phyloP scores from a whole-genome alignment of 1,140 invertebrate genomes.

The Vanessa atalanta region DNA sequence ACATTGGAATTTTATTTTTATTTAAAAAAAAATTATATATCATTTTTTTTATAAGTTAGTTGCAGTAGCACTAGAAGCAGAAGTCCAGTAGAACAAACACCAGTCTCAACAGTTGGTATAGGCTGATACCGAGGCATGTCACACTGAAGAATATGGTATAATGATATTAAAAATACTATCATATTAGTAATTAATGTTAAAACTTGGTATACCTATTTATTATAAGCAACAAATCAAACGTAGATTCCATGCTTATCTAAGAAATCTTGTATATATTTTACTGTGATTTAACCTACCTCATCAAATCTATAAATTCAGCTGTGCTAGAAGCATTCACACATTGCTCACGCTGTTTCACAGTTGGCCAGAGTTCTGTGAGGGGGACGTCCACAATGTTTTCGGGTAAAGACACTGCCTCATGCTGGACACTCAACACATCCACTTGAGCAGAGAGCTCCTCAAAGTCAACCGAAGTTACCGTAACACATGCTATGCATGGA shows the following conservation, averaged over 20 bases:
- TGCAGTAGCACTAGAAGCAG: too few species aligned
- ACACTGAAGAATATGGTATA: too few species aligned
- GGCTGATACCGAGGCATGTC: too few species aligned
- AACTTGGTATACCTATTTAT: too few species aligned
- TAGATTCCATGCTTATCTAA: too few species aligned
- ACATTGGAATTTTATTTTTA: background rate
- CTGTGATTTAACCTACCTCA: slow-evolving; percentile 52
- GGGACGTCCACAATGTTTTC: slow-evolving; percentile 66
- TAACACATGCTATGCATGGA: slow-evolving; percentile 66
- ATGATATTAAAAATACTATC: too few species aligned
- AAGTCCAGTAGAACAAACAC: too few species aligned
- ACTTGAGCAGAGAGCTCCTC: slow-evolving; percentile 63
- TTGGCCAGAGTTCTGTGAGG: slow-evolving; percentile 70
- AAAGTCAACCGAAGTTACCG: slow-evolving; percentile 71
- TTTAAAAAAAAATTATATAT: too few species aligned
- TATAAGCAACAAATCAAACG: too few species aligned
- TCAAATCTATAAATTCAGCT: slow-evolving; percentile 72
- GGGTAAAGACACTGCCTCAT: slow-evolving; percentile 65
- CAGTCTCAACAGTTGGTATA: too few species aligned
- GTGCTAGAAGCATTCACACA: slow-evolving; percentile 67
- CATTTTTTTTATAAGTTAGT: background rate
- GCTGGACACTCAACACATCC: slow-evolving; percentile 70
- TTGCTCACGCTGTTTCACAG: slow-evolving; percentile 60
- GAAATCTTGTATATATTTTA: background rate
- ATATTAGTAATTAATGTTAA: too few species aligned